These are phyloP conservation scores for Leptoteleia sp. DNA, from an alignment of 1,140 invertebrate species.

Conservation along the genomic window DNA sequence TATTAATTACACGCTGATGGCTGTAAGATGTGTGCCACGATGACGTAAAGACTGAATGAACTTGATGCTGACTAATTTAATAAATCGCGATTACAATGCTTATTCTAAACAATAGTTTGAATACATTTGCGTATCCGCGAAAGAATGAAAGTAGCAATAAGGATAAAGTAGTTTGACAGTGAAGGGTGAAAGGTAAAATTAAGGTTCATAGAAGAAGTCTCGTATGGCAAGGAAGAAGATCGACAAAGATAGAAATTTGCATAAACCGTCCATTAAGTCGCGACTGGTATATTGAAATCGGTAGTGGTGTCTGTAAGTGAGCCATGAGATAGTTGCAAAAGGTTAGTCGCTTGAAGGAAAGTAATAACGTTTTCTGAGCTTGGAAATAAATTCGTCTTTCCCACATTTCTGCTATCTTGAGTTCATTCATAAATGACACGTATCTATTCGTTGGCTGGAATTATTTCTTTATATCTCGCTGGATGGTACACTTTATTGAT, in stretches of 20 bases:
- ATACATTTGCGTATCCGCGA: constrained; percentile 37
- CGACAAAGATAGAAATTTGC: constrained; percentile 74
- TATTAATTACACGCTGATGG: too few species aligned
- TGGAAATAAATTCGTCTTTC: constrained; percentile 68
- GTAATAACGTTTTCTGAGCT: constrained; percentile 76
- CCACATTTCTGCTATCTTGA: constrained; percentile 53
- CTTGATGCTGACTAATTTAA: constrained; percentile 23
- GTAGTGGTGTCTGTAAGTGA: constrained; percentile 72
- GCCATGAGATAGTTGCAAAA: constrained; percentile 68
- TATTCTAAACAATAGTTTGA: constrained; percentile 28
- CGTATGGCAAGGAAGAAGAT: constrained; percentile 63
- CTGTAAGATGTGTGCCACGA: too few species aligned
- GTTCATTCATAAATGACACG: constrained; percentile 49
- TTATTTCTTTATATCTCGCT: constrained; percentile 17
- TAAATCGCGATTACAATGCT: constrained; percentile 26
- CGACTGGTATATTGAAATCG: constrained; percentile 76
- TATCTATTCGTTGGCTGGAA: constrained; percentile 36
- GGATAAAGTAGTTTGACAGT: constrained; percentile 60
- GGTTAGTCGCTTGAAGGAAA: constrained; percentile 74
- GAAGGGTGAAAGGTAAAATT: constrained; percentile 59
- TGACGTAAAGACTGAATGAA: too few species aligned
- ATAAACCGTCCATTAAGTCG: constrained; percentile 77
- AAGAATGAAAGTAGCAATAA: constrained; percentile 45
- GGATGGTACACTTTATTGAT: constrained; percentile 1
- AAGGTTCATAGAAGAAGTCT: constrained; percentile 60